Percentiles rank a stretch among this genome's conserved stretches.
Evolutionary conservation across 1,140 invertebrate species (phyloP).

Genomic region (Solen grandis): DNA sequence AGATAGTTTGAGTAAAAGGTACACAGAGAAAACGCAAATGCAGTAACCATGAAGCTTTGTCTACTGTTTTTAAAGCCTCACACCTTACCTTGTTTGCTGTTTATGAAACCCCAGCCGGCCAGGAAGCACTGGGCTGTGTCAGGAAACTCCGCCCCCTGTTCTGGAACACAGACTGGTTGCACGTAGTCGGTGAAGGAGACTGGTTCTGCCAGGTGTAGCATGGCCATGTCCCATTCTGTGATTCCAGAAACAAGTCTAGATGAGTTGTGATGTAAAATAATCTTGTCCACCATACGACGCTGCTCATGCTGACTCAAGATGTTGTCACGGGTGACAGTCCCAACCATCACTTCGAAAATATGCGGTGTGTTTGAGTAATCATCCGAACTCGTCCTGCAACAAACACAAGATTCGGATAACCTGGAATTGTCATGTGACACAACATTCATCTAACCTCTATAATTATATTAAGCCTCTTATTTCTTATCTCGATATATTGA

Average conservation of each 20-base stretch:
- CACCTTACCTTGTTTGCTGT: too few species aligned
- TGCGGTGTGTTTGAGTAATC: conserved; percentile 38
- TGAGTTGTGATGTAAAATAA: conserved; percentile 30
- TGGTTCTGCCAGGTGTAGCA: conserved; percentile 87
- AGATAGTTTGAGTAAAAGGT: too few species aligned
- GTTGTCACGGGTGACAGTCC: conserved; percentile 8
- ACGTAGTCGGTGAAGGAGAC: conserved; percentile 85
- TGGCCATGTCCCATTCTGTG: conserved; percentile 86
- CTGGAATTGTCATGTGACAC: neutral
- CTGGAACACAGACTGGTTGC: conserved; percentile 86
- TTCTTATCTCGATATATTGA: too few species aligned
- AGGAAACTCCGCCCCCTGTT: conserved; percentile 64
- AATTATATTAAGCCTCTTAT: too few species aligned
- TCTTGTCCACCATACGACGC: conserved; percentile 26
- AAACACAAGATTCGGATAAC: neutral
- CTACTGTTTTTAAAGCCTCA: too few species aligned
- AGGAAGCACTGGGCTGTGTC: conserved; percentile 85
- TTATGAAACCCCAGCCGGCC: conserved; percentile 93
- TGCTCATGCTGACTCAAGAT: neutral
- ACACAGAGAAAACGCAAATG: too few species aligned
- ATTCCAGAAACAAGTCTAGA: conserved; percentile 1
- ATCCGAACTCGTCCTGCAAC: neutral
- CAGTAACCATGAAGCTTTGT: too few species aligned
- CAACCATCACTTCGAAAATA: conserved; percentile 28
- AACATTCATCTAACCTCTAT: too few species aligned